Conservation (phyloP, 2,113 vertebrate species). For the Poecile atricapillus region DNA sequence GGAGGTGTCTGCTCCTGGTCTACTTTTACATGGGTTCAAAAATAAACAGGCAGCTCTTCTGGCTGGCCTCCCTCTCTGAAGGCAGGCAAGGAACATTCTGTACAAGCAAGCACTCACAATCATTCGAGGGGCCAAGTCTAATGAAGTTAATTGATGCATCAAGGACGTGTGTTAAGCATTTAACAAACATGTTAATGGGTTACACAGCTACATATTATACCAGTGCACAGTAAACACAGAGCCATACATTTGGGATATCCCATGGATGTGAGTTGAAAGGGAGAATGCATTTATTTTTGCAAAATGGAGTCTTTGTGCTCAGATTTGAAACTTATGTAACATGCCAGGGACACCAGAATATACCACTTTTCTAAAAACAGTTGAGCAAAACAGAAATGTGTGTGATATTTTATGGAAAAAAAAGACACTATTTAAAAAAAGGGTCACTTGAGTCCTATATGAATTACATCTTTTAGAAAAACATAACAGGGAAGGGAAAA, state of each 20-base stretch:
- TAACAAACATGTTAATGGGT: neutral
- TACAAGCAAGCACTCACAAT: constrained; percentile 49
- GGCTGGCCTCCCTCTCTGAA: constrained; percentile 43
- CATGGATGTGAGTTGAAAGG: neutral
- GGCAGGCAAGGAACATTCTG: constrained; percentile 62
- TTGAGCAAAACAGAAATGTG: constrained; percentile 27
- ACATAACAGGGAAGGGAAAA: neutral
- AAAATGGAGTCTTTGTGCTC: constrained; percentile 50
- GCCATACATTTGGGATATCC: neutral
- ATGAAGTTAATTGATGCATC: constrained; percentile 27
- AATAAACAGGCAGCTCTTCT: constrained; percentile 68
- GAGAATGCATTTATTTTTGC: constrained; percentile 37
- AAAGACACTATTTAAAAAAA: neutral
- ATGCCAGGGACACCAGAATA: constrained; percentile 8
- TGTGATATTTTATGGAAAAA: neutral
- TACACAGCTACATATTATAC: neutral
- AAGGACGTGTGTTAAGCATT: neutral
- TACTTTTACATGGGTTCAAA: constrained; percentile 65
- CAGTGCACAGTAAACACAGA: neutral
- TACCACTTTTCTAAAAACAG: constrained; percentile 30
- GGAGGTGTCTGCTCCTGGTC: constrained; percentile 60
- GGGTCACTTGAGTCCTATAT: neutral
- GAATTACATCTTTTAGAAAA: constrained; percentile 14
- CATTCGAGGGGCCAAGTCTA: neutral
- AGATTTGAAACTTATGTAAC: neutral